Evolutionary conservation across 92 coral and sea anemone species (phyloP).

Genomic region (Umimayanthus kanabou): DNA sequence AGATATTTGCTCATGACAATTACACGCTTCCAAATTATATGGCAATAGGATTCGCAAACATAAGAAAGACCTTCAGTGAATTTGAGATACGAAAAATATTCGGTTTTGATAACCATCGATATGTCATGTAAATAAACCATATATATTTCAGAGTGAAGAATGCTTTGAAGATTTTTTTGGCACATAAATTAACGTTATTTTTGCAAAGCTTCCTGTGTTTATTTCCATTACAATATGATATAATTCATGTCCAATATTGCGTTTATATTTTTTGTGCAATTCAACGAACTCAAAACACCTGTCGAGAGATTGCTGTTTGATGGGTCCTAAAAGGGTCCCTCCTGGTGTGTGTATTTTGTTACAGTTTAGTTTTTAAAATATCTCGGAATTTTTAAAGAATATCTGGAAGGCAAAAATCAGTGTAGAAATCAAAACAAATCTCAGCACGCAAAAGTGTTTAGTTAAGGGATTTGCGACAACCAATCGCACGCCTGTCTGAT

Average conservation of each 20-base stretch:
- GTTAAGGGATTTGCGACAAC: neutral
- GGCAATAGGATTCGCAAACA: neutral
- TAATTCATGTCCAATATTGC: slow-evolving; percentile 1
- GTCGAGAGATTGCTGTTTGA: neutral
- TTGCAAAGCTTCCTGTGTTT: slow-evolving; percentile 1
- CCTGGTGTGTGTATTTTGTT: neutral
- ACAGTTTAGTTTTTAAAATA: neutral
- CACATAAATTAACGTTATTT: slow-evolving; percentile 20
- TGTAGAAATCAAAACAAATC: neutral
- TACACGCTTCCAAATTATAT: neutral
- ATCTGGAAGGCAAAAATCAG: neutral
- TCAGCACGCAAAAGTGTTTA: neutral
- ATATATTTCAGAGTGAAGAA: neutral
- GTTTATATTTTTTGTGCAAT: neutral
- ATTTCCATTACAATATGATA: slow-evolving; percentile 18
- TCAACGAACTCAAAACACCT: neutral
- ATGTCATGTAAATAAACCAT: neutral
- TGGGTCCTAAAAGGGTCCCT: neutral
- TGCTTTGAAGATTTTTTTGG: neutral
- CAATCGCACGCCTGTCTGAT: neutral
- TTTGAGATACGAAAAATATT: slow-evolving; percentile 15
- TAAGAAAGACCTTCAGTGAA: neutral
- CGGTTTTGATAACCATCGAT: slow-evolving; percentile 21
- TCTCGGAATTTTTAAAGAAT: neutral
- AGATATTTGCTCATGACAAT: neutral